These are phyloP conservation scores for Tychaedon coryphoeus DNA, from an alignment of 2,113 vertebrate species.

Conservation along the genomic window DNA sequence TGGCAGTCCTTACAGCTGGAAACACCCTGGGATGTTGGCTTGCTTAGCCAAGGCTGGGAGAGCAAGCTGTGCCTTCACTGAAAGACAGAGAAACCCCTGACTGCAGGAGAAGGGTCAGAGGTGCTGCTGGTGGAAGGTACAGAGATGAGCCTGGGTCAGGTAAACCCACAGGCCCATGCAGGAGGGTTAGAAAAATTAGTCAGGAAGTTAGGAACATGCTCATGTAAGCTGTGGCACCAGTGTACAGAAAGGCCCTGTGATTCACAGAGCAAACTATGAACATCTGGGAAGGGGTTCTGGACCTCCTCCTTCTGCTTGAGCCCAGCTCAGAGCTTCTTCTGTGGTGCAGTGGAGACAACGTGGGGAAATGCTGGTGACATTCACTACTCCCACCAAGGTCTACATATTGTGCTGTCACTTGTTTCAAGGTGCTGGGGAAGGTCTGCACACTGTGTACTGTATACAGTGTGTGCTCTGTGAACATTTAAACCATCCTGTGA, in stretches of 20 bases:
- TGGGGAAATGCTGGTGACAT: neutral
- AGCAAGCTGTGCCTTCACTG: neutral
- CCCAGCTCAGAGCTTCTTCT: neutral
- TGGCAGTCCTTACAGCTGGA: neutral
- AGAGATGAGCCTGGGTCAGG: neutral
- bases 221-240: neutral
- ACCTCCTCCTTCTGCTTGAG: neutral
- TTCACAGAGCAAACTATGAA: neutral
- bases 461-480: fast-evolving
- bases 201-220: neutral
- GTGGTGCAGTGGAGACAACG: neutral
- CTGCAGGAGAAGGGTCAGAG: neutral
- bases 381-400: neutral
- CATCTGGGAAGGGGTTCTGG: neutral
- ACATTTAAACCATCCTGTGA: neutral
- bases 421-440: neutral
- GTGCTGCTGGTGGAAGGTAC: neutral
- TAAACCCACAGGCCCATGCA: neutral
- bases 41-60: neutral
- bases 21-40: neutral
- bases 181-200: neutral
- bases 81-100: neutral
- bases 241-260: neutral
- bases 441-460: neutral
- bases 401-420: neutral